Percentiles rank a stretch among this genome's conserved stretches.
phyloP scores from a whole-genome alignment of 2,888 invertebrate species.

The Pterostichus madidus region DNA sequence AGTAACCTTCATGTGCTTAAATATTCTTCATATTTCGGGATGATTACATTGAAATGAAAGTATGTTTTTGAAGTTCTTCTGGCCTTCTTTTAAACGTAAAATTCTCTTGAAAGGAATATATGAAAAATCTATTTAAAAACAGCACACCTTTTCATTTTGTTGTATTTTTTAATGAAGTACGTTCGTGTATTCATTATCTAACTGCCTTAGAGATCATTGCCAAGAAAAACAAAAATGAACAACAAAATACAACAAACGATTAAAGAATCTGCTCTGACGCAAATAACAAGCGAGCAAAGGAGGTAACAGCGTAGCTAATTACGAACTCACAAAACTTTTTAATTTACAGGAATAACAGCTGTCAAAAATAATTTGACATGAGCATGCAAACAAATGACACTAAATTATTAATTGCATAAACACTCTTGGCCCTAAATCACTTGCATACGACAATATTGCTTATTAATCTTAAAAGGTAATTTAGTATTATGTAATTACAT shows the following conservation, averaged over 20 bases:
- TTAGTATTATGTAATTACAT: background rate
- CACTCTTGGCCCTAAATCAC: conserved; percentile 23
- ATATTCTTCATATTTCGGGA: background rate
- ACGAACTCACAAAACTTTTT: conserved; percentile 28
- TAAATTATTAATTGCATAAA: conserved; percentile 10
- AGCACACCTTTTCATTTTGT: conserved; percentile 33
- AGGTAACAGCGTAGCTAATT: conserved; percentile 30
- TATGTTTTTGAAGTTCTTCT: conserved; percentile 2
- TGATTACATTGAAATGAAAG: background rate
- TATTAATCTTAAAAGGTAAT: background rate
- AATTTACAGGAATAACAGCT: conserved; percentile 11
- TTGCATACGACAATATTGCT: background rate
- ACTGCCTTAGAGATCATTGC: conserved; percentile 43
- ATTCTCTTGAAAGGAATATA: conserved; percentile 18
- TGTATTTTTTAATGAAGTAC: conserved; percentile 37
- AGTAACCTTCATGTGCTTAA: background rate
- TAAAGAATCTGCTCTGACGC: conserved; percentile 33
- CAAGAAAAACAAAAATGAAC: conserved; percentile 43
- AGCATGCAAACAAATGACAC: background rate
- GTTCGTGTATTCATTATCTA: conserved; percentile 23
- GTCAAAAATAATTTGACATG: conserved; percentile 32
- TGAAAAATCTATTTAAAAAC: conserved; percentile 31
- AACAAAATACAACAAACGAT: conserved; percentile 34
- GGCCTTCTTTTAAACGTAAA: conserved; percentile 28
- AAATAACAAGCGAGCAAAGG: conserved; percentile 24